Evolutionary conservation across 2,888 invertebrate genomes (phyloP), one percentile per base, ranked within the genome.

Genomic region (Aquatica leii): DNA sequence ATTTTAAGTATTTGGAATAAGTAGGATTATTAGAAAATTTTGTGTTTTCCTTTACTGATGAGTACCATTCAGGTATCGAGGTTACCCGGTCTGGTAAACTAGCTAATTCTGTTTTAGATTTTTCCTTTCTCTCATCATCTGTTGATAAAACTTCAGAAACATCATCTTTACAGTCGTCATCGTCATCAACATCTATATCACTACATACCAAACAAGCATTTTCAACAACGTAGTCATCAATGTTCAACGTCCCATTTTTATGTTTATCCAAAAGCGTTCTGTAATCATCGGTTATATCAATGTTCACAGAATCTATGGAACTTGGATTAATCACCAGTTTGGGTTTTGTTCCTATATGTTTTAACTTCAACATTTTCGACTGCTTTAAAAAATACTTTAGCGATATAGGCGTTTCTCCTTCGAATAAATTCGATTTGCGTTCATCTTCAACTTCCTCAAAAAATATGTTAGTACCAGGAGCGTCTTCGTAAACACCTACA

Each of bases 391-490:
- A 69, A 77, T 86, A 89, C 75, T 88, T 87, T 15, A 89, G 79
- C 24, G 85, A 85, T 34, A 89, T 84, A 8, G 85, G 77, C 60
- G 84, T 82, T 70, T 88, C 87, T 64, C 56, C 70, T 52, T 71
- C 71, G 51, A 77, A 77, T 14, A 75, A 64, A 65, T 72, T 72
- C 8, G 53, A 61, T 24, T 55, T 55, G 11, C 65, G 56, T 15
- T 84, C 82, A 37, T 84, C 79, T 24, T 84, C 80, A 65, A 88
- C 86, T 72, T 87, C 87, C 76, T 89, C 87, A 76, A 93, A 92
- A 76, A 92, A 90, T 77, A 93, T 82, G 69, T 88, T 87, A 12
- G 92, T 92, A 15, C 92, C 93, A 63, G 90, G 77, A 6, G 88
- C 84, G 75, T 87, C 86, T 74, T 88, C 88, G 79, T 87, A 91